Evolutionary conservation across 2,797 vertebrate genomes (phyloP).

Genomic region (Myripristis murdjan): DNA sequence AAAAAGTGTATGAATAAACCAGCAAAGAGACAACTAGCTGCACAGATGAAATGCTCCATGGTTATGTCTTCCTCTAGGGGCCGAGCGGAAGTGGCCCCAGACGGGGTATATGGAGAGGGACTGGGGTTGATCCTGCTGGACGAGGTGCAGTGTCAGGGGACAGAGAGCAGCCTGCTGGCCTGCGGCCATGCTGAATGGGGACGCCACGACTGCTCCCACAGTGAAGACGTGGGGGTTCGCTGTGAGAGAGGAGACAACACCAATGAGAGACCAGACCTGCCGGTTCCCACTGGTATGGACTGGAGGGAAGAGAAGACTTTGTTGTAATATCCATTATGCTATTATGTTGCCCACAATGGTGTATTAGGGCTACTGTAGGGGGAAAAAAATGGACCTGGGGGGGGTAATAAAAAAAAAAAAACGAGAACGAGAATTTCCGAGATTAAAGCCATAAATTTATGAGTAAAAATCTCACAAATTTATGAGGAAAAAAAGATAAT

Average conservation of each 20-base stretch:
- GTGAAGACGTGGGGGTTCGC: constrained; percentile 89
- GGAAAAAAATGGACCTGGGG: too few relatives aligned
- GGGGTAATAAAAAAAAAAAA: too few relatives aligned
- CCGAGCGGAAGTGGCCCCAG: constrained; percentile 62
- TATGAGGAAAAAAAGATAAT: too few relatives aligned
- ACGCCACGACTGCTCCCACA: constrained; percentile 93
- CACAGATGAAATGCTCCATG: neutral
- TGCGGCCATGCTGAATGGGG: constrained; percentile 89
- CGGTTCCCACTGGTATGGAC: constrained; percentile 58
- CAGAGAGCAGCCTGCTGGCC: constrained; percentile 86
- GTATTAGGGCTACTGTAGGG: too few relatives aligned
- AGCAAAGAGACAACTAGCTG: too few relatives aligned
- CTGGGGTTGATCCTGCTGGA: constrained; percentile 90
- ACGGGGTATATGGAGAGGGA: constrained; percentile 83
- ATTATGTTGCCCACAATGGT: too few relatives aligned
- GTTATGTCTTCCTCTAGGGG: constrained; percentile 66
- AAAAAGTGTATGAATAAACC: too few relatives aligned
- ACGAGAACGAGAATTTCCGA: too few relatives aligned
- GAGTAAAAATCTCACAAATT: too few relatives aligned
- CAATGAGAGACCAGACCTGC: constrained; percentile 64
- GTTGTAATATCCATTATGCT: too few relatives aligned
- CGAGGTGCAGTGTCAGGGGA: constrained; percentile 89
- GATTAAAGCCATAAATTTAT: too few relatives aligned
- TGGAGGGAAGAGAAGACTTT: neutral
- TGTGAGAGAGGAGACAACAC: constrained; percentile 80